Base-by-base conservation (phyloP, 2,797 vertebrate species). In the Channallabes apus region DNA sequence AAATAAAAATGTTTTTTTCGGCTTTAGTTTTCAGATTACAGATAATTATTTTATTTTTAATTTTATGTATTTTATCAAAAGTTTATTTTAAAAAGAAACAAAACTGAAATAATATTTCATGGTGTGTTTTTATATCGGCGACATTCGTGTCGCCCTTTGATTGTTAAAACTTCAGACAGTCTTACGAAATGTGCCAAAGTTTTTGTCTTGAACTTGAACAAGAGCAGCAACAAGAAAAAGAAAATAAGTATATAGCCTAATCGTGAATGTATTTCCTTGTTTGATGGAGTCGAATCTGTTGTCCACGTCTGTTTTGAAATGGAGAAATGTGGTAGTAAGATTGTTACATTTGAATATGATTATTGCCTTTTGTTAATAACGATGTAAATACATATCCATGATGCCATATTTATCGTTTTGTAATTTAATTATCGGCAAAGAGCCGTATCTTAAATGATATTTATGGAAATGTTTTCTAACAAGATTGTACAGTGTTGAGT, bases 351-450 rank as follows among this genome's bases (percentile, higher is more conserved):
- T 97, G 95, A 97, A 97, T 98, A 97, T 96, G 96, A 96, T 95
- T 54, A 96, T 97, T 98, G 98, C 98, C 97, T 99, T 99, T 99
- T 98, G 97, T 98, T 95, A 97, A 98, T 96, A 97, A 97, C 96
- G 96, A 97, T 99, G 97, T 99, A 99, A 98, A 99, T 98, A 99
- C 96, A 97, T 98, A 98, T 96, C 97, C 97, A 97, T 96, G 96
- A 97, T 98, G 97, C 97, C 97, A 98, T 99, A 99, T 99, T 99
- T 99, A 99, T 99, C 97, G 90, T 95, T 98, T 98, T 97, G 97
- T 99, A 99, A 99, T 99, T 99, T 99, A 99, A 99, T 97, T 97
- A 97, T 97, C 96, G 96, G 96, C 95, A 96, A 95, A 93, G 97
- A 96, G 98, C 97, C 96, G 96, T 96, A 96, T 95, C 96, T 95